These are phyloP conservation scores for Otocyon megalotis DNA, from an alignment of 2,113 vertebrate genomes.

Conservation along the genomic window DNA sequence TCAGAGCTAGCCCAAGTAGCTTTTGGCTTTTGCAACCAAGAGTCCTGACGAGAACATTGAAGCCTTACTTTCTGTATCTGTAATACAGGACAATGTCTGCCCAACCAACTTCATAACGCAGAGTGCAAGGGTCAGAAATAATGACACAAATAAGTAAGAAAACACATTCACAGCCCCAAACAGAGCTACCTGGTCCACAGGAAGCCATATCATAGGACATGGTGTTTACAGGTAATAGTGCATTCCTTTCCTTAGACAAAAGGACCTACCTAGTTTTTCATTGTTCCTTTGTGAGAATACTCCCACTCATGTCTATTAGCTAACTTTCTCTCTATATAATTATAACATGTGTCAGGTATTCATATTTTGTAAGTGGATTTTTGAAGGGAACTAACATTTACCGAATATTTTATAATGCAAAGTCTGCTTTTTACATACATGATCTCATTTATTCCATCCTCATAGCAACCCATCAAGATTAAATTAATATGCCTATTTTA, in stretches of 20 bases:
- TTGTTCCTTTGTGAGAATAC: not conserved
- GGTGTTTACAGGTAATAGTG: not conserved
- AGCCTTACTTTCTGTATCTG: not conserved
- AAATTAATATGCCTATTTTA: not conserved
- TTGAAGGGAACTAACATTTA: slow-evolving; percentile 53
- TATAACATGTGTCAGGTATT: not conserved
- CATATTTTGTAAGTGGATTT: slow-evolving; percentile 23
- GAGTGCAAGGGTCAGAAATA: not conserved
- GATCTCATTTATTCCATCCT: not conserved
- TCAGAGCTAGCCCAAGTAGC: not conserved
- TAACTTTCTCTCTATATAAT: not conserved
- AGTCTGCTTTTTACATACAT: not conserved
- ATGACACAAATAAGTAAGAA: not conserved
- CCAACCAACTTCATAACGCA: not conserved
- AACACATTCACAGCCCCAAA: not conserved
- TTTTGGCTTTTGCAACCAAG: not conserved
- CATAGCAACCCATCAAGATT: not conserved
- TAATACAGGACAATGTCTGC: not conserved
- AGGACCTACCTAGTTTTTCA: not conserved
- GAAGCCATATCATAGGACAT: not conserved
- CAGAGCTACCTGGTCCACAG: not conserved
- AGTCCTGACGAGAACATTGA: not conserved
- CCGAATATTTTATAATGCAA: slow-evolving; percentile 39
- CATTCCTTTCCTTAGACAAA: not conserved
- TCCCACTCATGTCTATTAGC: not conserved